Conservation (phyloP, 92 coral and sea anemone species). For the Pocillopora meandrina region DNA sequence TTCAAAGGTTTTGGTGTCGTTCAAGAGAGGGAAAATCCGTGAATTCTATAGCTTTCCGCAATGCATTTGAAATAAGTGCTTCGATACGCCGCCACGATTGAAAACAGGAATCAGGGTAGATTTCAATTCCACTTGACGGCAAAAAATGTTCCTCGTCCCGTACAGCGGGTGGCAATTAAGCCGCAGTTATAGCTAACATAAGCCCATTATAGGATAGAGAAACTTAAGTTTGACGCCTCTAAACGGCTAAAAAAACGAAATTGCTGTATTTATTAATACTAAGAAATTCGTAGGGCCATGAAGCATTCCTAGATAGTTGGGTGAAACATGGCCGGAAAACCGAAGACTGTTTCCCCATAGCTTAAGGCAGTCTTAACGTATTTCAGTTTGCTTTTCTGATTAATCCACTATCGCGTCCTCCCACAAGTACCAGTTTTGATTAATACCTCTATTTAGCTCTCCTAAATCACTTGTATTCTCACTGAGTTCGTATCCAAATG, state of each 20-base stretch:
- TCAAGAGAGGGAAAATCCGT: constrained; percentile 23
- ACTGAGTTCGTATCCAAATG: background rate
- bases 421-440: background rate
- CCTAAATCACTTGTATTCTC: too few relatives aligned
- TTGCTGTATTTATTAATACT: background rate
- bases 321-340: constrained; percentile 15
- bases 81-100: background rate
- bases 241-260: background rate
- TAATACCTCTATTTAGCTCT: too few relatives aligned
- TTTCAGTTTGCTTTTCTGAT: constrained; percentile 3
- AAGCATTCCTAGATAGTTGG: background rate
- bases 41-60: constrained; percentile 14
- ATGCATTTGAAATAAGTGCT: background rate
- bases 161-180: constrained; percentile 37
- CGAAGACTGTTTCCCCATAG: background rate
- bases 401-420: background rate
- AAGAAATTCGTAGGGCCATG: constrained; percentile 12
- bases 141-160: background rate
- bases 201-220: constrained; percentile 6
- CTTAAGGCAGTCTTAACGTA: background rate
- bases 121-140: background rate
- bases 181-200: constrained; percentile 6
- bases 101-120: constrained; percentile 1
- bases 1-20: constrained; percentile 24
- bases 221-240: background rate